Base-by-base conservation (phyloP, 2,888 invertebrate genomes). In the Cerastoderma edule region DNA sequence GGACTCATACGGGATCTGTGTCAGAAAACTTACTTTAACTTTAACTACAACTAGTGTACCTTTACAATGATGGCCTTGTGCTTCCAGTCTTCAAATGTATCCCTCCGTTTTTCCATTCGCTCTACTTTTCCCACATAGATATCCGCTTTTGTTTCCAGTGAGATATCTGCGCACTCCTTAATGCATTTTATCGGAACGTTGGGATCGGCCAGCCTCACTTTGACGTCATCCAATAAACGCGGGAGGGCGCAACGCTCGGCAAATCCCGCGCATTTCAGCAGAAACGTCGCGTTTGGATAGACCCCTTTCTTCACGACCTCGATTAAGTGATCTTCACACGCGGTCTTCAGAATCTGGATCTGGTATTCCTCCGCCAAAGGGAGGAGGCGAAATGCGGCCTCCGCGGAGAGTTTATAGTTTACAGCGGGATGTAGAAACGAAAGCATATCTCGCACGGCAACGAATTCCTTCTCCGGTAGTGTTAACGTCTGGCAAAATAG, bases 311-410 rank as follows among this genome's bases (percentile, higher is more conserved):
- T 44, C 4, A 83, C 65, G 24, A 72, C 74, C 22, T 67, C 56
- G 10, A 83, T 35, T n/a, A 85, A 64, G n/a, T 64, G 66, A 6
- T 75, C 76, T 67, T 84, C 85, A 54, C 85, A 85, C 30, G 81
- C 83, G 44, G 72, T 69, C 46, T 73, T 83, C n/a, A 85, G 75
- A 27, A 83, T 75, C 1, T 53, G 50, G 6, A 85, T 76, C 44
- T 85, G 85, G 67, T 85, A 85, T 63, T 85, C 85, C 19, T 85
- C 83, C 10, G 85, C 83, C 10, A 85, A 48, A 10, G 83, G 80
- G 3, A 85, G 33, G 19, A 85, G 79, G 5, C 78, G 54, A 56
- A 84, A 77, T 1, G 78, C 80, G 2, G 77, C 69, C 6, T 81
- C 78, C 8, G 56, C 64, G 33, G 74, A 71, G 33, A 85, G 64